phyloP scores from a whole-genome alignment of 2,113 vertebrate genomes.

The Siphamia tubifer region DNA sequence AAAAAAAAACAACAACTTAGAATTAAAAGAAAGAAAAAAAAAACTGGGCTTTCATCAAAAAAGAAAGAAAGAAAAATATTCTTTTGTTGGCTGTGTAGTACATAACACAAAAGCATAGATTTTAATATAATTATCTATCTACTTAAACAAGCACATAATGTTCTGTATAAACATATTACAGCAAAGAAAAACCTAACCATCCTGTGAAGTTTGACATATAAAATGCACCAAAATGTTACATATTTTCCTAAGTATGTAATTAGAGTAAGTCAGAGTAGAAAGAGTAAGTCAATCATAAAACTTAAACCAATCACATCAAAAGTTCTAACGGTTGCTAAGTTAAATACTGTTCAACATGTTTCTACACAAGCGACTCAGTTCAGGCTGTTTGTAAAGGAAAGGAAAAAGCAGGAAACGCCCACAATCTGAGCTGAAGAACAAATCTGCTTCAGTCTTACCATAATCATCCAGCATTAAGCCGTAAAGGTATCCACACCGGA shows the following conservation, averaged over 20 bases:
- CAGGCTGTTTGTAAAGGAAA: not conserved
- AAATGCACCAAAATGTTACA: no score
- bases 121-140: no score
- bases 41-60: not conserved
- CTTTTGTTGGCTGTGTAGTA: not conserved
- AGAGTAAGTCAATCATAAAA: not conserved
- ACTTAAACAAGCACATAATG: no score
- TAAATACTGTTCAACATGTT: not conserved
- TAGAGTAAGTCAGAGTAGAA: no score
- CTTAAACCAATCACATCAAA: not conserved
- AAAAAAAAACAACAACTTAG: conserved; percentile 6
- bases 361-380: not conserved
- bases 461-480: conserved; percentile 1
- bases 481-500: conserved; percentile 34
- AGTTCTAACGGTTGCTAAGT: not conserved
- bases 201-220: no score
- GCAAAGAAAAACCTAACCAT: no score
- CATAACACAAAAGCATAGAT: no score
- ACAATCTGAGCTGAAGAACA: conserved; percentile 12
- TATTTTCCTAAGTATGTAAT: not conserved
- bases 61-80: not conserved
- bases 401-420: conserved; percentile 62
- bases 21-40: no score
- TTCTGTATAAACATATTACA: no score
- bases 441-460: conserved; percentile 51